Conservation (phyloP, 2,113 vertebrate genomes). For the Perca fluviatilis region DNA sequence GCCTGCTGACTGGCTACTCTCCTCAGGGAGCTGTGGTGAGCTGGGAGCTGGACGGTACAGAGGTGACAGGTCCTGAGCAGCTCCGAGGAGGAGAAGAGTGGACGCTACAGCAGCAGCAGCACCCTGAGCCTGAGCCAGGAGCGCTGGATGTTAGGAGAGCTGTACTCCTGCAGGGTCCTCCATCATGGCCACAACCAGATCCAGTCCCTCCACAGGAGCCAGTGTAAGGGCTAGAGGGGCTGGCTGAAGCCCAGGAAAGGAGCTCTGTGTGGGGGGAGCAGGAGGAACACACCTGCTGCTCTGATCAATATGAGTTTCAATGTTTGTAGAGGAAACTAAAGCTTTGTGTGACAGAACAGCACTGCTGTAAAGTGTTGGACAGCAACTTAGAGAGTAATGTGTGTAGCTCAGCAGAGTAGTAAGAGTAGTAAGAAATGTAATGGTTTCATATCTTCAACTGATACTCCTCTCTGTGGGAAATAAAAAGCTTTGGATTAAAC, state of each 20-base stretch:
- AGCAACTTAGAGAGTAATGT: conserved; percentile 4
- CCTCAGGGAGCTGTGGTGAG: conserved; percentile 52
- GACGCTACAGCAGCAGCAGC: conserved; percentile 59
- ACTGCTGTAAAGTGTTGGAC: conserved; percentile 28
- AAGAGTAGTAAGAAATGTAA: neutral
- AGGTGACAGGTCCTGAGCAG: conserved; percentile 58
- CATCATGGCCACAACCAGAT: conserved; percentile 40
- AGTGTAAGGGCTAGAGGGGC: conserved; percentile 43
- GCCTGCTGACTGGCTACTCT: conserved; percentile 55
- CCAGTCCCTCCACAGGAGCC: conserved; percentile 48
- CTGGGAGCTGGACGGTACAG: conserved; percentile 51
- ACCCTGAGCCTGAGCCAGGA: conserved; percentile 54
- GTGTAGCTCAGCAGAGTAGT: conserved; percentile 12
- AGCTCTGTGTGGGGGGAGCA: conserved; percentile 33
- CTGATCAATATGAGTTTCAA: conserved; percentile 4
- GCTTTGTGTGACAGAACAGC: conserved; percentile 33
- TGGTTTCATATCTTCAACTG: neutral
- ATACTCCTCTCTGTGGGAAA: neutral
- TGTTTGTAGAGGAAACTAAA: conserved; percentile 27
- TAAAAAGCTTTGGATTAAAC: neutral
- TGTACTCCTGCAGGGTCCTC: conserved; percentile 53
- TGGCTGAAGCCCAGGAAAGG: conserved; percentile 25
- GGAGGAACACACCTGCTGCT: conserved; percentile 10
- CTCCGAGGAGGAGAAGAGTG: conserved; percentile 58
- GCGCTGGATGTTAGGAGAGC: conserved; percentile 51